phyloP scores from a whole-genome alignment of 2,113 vertebrate species.

The cattle (Bos taurus) region ARS-UCD2.0 NC_037332.1:89211001-89211500 shows the following conservation, averaged over 20 bases:
- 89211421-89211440: conserved; percentile 71
- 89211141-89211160: conserved; percentile 33
- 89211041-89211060: conserved; percentile 55
- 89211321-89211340: neutral
- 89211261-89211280: neutral
- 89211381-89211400: conserved; percentile 41
- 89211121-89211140: conserved; percentile 26
- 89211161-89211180: neutral
- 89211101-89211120: conserved; percentile 53
- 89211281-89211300: neutral
- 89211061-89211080: conserved; percentile 61
- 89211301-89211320: neutral
- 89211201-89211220: conserved; percentile 23
- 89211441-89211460: conserved; percentile 73
- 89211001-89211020: conserved; percentile 40
- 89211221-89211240: neutral
- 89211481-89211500: conserved; percentile 77
- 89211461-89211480: conserved; percentile 72
- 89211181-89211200: neutral
- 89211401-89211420: conserved; percentile 57
- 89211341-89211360: conserved; percentile 31
- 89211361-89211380: conserved; percentile 22
- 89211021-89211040: neutral
- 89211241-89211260: neutral
- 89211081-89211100: conserved; percentile 40